Evolutionary conservation across 2,888 invertebrate species (phyloP).

Genomic region (Nemapogon koenigi): DNA sequence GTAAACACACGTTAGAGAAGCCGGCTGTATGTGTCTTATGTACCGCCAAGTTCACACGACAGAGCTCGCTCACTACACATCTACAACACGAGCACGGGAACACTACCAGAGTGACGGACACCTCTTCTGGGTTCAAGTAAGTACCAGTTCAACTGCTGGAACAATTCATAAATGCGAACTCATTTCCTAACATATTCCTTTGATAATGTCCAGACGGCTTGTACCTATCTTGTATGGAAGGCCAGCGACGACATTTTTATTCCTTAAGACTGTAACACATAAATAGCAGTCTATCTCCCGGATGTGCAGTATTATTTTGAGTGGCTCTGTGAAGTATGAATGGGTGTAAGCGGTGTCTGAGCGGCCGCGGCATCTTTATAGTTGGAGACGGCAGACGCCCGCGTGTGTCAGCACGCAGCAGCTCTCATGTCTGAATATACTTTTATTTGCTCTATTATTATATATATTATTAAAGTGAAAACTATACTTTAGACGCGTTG

Average conservation of each 20-base stretch:
- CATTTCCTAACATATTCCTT: too few species aligned
- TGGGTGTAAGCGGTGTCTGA: too few species aligned
- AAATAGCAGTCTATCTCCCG: conserved; percentile 34
- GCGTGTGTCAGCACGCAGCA: background rate
- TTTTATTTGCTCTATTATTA: too few species aligned
- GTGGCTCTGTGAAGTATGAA: conserved; percentile 17
- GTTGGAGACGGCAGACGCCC: background rate
- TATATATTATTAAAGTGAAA: too few species aligned
- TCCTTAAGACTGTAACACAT: conserved; percentile 27
- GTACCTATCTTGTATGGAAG: too few species aligned
- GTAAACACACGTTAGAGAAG: conserved; percentile 77
- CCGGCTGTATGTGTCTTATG: conserved; percentile 73
- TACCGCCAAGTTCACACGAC: conserved; percentile 68
- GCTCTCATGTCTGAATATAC: too few species aligned
- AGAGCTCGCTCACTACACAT: conserved; percentile 71
- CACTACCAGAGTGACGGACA: too few species aligned
- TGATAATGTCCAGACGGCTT: too few species aligned
- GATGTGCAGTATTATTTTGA: conserved; percentile 37
- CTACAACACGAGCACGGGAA: conserved; percentile 57
- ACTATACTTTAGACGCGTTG: too few species aligned
- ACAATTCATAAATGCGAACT: too few species aligned
- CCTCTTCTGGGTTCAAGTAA: too few species aligned
- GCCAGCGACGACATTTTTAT: conserved; percentile 6
- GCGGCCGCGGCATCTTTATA: conserved; percentile 20
- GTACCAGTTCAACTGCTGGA: too few species aligned